A percentile compares a stretch with the other conserved stretches of the same genome.
Evolutionary conservation across 2,888 invertebrate genomes (phyloP).

Genomic region (Muschampia plurimacula): DNA sequence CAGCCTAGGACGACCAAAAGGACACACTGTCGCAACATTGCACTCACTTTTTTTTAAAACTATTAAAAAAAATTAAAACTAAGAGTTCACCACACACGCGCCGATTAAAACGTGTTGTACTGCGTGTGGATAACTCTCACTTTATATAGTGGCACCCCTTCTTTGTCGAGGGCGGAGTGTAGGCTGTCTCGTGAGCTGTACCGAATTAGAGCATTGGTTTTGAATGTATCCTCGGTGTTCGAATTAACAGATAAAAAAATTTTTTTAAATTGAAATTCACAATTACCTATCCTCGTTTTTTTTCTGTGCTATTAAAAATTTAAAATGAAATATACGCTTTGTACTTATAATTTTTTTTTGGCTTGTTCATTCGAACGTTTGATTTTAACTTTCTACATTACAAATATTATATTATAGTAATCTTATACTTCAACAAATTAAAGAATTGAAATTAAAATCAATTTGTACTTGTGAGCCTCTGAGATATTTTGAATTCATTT

Average conservation of each 20-base stretch:
- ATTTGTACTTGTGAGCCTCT: too few species aligned
- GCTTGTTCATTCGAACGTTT: not conserved
- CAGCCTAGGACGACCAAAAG: slow-evolving; percentile 73
- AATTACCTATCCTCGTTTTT: not conserved
- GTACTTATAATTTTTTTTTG: not conserved
- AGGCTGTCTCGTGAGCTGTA: slow-evolving; percentile 37
- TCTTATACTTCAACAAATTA: too few species aligned
- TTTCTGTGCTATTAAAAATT: not conserved
- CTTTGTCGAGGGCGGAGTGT: slow-evolving; percentile 63
- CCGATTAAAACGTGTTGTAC: slow-evolving; percentile 65
- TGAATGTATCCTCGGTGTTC: slow-evolving; percentile 28
- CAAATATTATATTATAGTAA: too few species aligned
- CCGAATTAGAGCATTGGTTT: slow-evolving; percentile 47
- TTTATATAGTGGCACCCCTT: slow-evolving; percentile 82
- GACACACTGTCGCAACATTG: slow-evolving; percentile 75
- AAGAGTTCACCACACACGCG: slow-evolving; percentile 71
- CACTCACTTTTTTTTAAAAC: slow-evolving; percentile 61
- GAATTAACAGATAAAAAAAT: not conserved
- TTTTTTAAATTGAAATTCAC: not conserved
- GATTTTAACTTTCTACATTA: too few species aligned
- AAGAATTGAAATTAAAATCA: too few species aligned
- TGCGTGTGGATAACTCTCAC: slow-evolving; percentile 70
- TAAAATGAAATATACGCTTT: too few species aligned
- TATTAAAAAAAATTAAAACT: slow-evolving; percentile 46
- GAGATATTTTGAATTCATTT: too few species aligned